Evolutionary conservation across 2,888 invertebrate species (phyloP).

Genomic region (Dynastes maya): DNA sequence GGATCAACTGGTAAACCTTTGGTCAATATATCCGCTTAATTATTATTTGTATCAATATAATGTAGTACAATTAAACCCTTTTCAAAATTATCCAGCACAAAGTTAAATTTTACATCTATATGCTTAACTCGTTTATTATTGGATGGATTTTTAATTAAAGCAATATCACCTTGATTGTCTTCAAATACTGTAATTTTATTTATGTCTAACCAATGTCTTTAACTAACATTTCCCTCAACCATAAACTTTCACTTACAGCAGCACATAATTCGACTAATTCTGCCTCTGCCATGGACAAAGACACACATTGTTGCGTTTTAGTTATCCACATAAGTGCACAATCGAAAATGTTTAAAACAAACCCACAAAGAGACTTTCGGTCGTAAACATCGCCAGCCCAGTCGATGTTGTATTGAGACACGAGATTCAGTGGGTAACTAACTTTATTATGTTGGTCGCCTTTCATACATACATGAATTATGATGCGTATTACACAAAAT

Average conservation of each 20-base stretch:
- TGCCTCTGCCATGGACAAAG: constrained; percentile 56
- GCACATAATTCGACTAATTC: constrained; percentile 56
- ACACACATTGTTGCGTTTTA: constrained; percentile 59
- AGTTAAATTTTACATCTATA: constrained; percentile 7
- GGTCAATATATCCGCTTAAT: too few species aligned
- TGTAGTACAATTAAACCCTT: background rate
- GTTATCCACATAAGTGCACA: constrained; percentile 59
- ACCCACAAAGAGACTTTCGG: constrained; percentile 61
- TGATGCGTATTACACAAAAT: too few species aligned
- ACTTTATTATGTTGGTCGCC: too few species aligned
- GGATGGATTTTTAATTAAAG: constrained; percentile 1
- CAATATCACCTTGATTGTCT: constrained; percentile 14
- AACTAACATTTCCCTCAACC: constrained; percentile 51
- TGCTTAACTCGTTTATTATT: constrained; percentile 2
- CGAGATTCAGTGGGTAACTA: too few species aligned
- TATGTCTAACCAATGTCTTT: background rate
- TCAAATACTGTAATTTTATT: background rate
- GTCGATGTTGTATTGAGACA: constrained; percentile 43
- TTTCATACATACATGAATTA: too few species aligned
- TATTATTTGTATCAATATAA: too few species aligned
- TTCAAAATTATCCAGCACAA: background rate
- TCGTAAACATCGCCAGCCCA: constrained; percentile 56
- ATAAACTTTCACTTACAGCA: constrained; percentile 57
- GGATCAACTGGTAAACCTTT: too few species aligned
- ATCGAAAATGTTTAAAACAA: constrained; percentile 57